These are phyloP conservation scores for Cenopis cana DNA, from an alignment of 2,888 invertebrate species.

Conservation along the genomic window DNA sequence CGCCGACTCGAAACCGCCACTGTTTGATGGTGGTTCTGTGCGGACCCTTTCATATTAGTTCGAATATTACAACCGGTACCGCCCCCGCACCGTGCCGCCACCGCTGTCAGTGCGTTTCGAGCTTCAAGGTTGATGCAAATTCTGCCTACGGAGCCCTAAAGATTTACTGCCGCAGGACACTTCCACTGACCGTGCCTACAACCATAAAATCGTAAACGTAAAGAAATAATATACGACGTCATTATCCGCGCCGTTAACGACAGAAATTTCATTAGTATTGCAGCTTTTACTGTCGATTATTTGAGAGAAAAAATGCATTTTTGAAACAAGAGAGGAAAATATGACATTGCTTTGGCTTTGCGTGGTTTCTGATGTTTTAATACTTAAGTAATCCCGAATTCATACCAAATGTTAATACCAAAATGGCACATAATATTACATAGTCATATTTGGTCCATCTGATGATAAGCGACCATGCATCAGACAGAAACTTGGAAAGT, in stretches of 20 bases:
- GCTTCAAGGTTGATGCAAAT: neutral
- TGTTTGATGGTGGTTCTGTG: no score
- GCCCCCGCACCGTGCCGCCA: no score
- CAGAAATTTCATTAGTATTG: constrained; percentile 38
- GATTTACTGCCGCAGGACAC: constrained; percentile 37
- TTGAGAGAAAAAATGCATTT: neutral
- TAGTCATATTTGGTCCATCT: neutral
- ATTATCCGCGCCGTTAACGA: constrained; percentile 31
- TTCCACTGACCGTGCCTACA: constrained; percentile 37
- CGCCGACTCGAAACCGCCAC: no score
- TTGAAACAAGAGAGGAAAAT: neutral
- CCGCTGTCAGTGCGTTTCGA: no score
- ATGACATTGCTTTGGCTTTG: neutral
- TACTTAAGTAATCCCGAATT: no score
- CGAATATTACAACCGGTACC: no score
- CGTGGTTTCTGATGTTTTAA: neutral
- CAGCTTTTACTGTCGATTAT: constrained; percentile 23
- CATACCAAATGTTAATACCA: neutral
- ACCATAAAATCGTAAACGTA: constrained; percentile 39
- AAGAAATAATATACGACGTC: constrained; percentile 37
- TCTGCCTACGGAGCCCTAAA: constrained; percentile 16
- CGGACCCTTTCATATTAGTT: no score
- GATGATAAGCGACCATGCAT: neutral
- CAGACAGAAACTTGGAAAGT: neutral
- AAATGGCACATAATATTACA: neutral